Conservation (phyloP, 2,113 vertebrate genomes). For the Electrona antarctica region DNA sequence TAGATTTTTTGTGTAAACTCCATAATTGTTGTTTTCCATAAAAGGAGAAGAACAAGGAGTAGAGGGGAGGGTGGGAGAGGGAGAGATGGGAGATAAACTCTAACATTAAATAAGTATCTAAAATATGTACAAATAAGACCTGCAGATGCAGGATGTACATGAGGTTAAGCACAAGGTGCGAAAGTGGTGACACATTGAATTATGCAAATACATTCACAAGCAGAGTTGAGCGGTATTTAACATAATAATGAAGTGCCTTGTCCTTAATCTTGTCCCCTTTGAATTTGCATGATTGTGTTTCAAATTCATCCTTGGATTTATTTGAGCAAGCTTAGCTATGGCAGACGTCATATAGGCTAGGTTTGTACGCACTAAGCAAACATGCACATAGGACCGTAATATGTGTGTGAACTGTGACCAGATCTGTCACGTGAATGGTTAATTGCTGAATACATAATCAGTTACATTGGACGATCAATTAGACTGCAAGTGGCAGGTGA, state of each 20-base stretch:
- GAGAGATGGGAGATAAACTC: constrained; percentile 39
- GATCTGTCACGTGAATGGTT: background rate
- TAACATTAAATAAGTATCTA: background rate
- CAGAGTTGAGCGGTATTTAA: constrained; percentile 2
- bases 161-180: background rate
- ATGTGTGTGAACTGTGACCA: background rate
- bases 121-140: too few species aligned
- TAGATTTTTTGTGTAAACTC: too few species aligned
- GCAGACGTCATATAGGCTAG: background rate
- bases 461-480: too few species aligned
- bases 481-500: too few species aligned
- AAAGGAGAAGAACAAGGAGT: too few species aligned
- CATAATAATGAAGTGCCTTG: constrained; percentile 24
- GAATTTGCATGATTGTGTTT: background rate
- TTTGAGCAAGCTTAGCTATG: constrained; percentile 3
- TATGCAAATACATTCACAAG: constrained; percentile 11
- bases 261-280: background rate
- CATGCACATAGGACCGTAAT: background rate
- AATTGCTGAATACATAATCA: too few species aligned
- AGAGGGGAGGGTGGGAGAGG: constrained; percentile 56
- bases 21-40: too few species aligned
- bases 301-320: background rate
- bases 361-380: background rate
- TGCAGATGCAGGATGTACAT: background rate
- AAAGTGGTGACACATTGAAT: background rate